Conservation (phyloP, 2,797 vertebrate species). For the Sebastes hubbsi region DNA sequence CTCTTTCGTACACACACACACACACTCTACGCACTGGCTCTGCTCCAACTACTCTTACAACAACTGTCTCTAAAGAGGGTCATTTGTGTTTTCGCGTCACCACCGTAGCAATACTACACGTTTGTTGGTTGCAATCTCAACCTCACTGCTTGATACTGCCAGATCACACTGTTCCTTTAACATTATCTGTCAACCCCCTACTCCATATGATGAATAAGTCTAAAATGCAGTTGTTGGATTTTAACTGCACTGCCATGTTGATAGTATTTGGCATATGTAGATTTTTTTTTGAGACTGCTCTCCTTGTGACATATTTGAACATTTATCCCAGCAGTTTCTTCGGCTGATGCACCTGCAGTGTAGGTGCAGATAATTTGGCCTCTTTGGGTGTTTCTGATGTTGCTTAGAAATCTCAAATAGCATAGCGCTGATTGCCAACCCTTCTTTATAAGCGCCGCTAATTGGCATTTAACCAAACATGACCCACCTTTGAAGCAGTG, state of each 20-base stretch:
- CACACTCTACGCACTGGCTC: fast-evolving
- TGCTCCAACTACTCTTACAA: too few species aligned
- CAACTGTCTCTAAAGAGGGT: too few species aligned
- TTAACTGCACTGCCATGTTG: not conserved
- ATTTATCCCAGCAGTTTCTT: not conserved
- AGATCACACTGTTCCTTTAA: not conserved
- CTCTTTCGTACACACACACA: fast-evolving
- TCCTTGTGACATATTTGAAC: not conserved
- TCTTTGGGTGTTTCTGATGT: not conserved
- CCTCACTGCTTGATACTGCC: too few species aligned
- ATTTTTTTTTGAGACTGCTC: not conserved
- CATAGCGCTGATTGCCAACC: not conserved
- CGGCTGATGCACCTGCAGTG: not conserved
- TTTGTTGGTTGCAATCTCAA: too few species aligned
- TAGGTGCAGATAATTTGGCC: not conserved
- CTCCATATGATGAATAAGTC: not conserved
- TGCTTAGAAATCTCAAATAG: not conserved
- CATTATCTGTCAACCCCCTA: not conserved
- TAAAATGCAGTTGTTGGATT: not conserved
- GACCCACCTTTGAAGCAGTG: conserved; percentile 2
- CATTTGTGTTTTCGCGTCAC: too few species aligned
- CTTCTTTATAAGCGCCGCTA: conserved; percentile 1
- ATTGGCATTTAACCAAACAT: conserved; percentile 26
- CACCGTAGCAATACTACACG: too few species aligned
- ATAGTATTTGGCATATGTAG: not conserved